phyloP scores from a whole-genome alignment of 2,797 vertebrate species.

The Anabas testudineus region DNA sequence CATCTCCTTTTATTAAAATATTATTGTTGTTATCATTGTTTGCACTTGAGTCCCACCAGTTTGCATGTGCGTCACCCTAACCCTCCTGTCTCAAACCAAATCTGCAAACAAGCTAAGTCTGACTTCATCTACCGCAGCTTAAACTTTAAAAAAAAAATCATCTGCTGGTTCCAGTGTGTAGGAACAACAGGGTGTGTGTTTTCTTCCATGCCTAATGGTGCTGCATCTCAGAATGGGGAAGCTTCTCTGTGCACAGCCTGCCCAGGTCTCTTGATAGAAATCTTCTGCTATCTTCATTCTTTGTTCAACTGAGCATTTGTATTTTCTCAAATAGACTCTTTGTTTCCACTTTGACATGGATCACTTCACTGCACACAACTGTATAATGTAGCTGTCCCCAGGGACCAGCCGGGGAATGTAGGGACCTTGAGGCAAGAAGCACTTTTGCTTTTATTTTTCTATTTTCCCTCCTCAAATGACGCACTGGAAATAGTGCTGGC shows the following conservation, averaged over 20 bases:
- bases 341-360: slow-evolving; percentile 38
- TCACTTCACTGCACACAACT: slow-evolving; percentile 39
- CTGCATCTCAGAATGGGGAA: slow-evolving; percentile 6
- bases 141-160: slow-evolving; percentile 27
- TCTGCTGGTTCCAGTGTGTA: slow-evolving; percentile 24
- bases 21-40: slow-evolving; percentile 29
- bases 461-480: slow-evolving; percentile 46
- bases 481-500: slow-evolving; percentile 63
- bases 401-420: slow-evolving; percentile 22
- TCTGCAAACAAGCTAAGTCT: slow-evolving; percentile 42
- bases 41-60: slow-evolving; percentile 19
- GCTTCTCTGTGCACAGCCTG: slow-evolving; percentile 3
- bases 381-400: slow-evolving; percentile 35
- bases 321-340: slow-evolving; percentile 40
- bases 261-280: slow-evolving; percentile 15
- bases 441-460: slow-evolving; percentile 23
- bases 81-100: slow-evolving; percentile 20
- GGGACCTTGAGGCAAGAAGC: slow-evolving; percentile 39
- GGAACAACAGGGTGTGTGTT: slow-evolving; percentile 38
- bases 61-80: slow-evolving; percentile 31
- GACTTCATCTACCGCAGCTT: slow-evolving; percentile 60
- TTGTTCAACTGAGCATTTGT: slow-evolving; percentile 21
- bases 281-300: slow-evolving; percentile 10
- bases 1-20: slow-evolving; percentile 13
- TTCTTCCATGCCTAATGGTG: slow-evolving; percentile 3